phyloP scores from a whole-genome alignment of 1,140 invertebrate species.

The Drosophila persimilis region DNA sequence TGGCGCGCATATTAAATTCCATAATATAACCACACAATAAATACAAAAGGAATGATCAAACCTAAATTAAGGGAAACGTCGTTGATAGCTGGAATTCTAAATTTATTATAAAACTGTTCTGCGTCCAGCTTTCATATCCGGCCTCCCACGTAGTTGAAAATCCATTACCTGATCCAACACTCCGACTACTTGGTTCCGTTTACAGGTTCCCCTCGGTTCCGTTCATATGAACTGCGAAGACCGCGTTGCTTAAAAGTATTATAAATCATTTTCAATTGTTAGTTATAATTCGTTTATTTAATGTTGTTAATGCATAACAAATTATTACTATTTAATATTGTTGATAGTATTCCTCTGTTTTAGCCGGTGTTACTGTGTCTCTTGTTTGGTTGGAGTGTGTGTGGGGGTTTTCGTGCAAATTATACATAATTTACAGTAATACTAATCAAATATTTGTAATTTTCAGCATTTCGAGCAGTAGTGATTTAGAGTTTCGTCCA shows the following conservation, averaged over 20 bases:
- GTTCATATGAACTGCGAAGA: no score
- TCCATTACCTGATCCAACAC: no score
- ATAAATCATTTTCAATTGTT: neutral
- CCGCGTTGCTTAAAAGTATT: neutral
- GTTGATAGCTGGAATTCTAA: no score
- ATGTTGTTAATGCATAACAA: constrained; percentile 62
- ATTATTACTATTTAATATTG: constrained; percentile 58
- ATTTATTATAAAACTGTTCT: no score
- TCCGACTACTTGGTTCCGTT: no score
- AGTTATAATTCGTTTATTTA: constrained; percentile 64
- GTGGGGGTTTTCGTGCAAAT: constrained; percentile 54
- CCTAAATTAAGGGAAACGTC: no score
- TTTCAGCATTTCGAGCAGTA: constrained; percentile 73
- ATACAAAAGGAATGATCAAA: no score
- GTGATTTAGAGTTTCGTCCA: constrained; percentile 46
- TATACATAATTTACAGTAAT: constrained; percentile 51
- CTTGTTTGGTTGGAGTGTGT: constrained; percentile 14
- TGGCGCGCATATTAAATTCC: no score
- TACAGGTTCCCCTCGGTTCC: no score
- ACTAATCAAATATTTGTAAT: constrained; percentile 56
- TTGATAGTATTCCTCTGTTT: constrained; percentile 61
- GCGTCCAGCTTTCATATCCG: no score
- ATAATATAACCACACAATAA: no score
- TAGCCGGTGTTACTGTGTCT: constrained; percentile 48
- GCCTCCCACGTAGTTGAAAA: no score